Percentiles rank a stretch among this genome's conserved stretches.
phyloP scores from a whole-genome alignment of 2,888 invertebrate species.

The Leucophenga maculata region DNA sequence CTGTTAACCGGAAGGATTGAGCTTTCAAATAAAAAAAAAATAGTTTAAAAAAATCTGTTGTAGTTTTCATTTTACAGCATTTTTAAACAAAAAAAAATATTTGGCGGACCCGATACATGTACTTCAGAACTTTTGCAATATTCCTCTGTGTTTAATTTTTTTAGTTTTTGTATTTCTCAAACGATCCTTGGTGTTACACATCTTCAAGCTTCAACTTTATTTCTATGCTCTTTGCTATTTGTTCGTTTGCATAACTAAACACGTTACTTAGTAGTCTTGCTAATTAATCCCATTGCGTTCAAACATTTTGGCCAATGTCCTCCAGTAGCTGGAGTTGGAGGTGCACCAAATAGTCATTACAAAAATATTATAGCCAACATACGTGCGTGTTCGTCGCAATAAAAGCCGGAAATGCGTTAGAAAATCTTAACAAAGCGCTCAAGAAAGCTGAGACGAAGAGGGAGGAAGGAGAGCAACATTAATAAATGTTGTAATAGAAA shows the following conservation, averaged over 20 bases:
- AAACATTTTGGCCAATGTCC: not conserved
- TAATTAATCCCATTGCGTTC: constrained; percentile 20
- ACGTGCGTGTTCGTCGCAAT: constrained; percentile 49
- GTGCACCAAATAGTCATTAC: constrained; percentile 19
- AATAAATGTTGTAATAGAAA: not conserved
- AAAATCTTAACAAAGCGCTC: constrained; percentile 15
- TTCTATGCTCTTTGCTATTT: constrained; percentile 1
- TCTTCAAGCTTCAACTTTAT: not conserved
- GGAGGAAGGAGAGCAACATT: not conserved
- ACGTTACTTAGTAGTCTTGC: not conserved
- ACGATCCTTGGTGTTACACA: too few relatives aligned
- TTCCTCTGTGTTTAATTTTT: too few relatives aligned
- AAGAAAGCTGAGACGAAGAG: not conserved
- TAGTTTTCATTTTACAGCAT: too few relatives aligned
- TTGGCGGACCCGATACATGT: too few relatives aligned
- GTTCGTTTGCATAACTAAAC: constrained; percentile 40
- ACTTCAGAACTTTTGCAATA: too few relatives aligned
- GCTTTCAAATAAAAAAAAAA: too few relatives aligned
- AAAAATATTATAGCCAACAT: constrained; percentile 28
- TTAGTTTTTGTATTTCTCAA: too few relatives aligned
- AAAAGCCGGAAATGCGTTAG: constrained; percentile 13
- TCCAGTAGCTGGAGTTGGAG: not conserved
- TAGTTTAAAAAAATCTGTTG: too few relatives aligned
- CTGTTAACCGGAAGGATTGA: too few relatives aligned
- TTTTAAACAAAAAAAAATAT: too few relatives aligned